Conservation (phyloP, 2,888 invertebrate genomes). For the Sabatieria punctata region DNA sequence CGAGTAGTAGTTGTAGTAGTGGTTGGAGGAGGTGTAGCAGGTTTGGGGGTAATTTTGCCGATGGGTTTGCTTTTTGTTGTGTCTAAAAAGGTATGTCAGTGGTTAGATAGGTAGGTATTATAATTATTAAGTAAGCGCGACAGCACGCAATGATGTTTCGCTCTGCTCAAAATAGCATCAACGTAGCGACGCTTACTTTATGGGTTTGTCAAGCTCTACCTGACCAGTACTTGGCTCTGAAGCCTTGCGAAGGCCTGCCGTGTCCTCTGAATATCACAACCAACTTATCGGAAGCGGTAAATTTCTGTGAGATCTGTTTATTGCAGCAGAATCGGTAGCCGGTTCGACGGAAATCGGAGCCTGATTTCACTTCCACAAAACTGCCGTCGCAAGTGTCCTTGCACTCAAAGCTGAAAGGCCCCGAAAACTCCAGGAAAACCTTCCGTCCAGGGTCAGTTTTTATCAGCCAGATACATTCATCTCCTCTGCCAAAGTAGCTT, state of each 20-base stretch:
- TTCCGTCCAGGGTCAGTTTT: slow-evolving; percentile 14
- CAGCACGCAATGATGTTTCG: background rate
- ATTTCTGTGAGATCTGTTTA: slow-evolving; percentile 14
- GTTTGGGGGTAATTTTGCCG: background rate
- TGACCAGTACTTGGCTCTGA: slow-evolving; percentile 21
- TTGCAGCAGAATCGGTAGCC: slow-evolving; percentile 28
- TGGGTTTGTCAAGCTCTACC: background rate
- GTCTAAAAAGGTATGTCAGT: background rate
- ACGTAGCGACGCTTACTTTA: too few relatives aligned
- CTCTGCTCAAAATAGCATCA: too few relatives aligned
- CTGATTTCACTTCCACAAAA: slow-evolving; percentile 26
- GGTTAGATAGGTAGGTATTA: too few relatives aligned
- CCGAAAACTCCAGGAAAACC: slow-evolving; percentile 20
- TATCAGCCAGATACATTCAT: slow-evolving; percentile 26
- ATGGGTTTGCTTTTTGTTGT: background rate
- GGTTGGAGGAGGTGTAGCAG: background rate
- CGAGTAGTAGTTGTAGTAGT: background rate
- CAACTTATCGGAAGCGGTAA: slow-evolving; percentile 21
- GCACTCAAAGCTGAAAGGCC: slow-evolving; percentile 23
- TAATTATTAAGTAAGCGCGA: too few relatives aligned
- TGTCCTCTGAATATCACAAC: slow-evolving; percentile 21
- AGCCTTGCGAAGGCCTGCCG: slow-evolving; percentile 4
- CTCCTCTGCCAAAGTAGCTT: slow-evolving; percentile 13
- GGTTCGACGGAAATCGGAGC: slow-evolving; percentile 22
- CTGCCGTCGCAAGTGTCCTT: slow-evolving; percentile 27